A percentile compares a stretch with the other conserved stretches of the same genome.
Conservation (phyloP, 2,113 vertebrate genomes). For the Otis tarda region DNA sequence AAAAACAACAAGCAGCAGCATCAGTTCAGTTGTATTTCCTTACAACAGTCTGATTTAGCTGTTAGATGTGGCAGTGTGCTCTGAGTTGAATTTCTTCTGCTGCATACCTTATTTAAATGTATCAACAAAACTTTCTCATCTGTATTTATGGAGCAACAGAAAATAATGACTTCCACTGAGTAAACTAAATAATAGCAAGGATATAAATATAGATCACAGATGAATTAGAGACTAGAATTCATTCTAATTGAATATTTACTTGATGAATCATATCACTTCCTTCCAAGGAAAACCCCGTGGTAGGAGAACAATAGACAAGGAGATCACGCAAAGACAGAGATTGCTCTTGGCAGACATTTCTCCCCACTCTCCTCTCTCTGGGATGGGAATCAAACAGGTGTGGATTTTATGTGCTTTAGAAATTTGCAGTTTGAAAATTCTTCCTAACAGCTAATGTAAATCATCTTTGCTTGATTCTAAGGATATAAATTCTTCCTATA, state of each 20-base stretch:
- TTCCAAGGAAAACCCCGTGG: neutral
- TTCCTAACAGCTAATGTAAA: neutral
- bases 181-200: neutral
- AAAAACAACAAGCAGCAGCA: neutral
- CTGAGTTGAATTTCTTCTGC: neutral
- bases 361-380: neutral
- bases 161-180: neutral
- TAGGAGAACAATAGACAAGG: neutral
- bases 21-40: neutral
- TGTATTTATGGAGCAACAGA: slow-evolving; percentile 4
- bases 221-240: neutral
- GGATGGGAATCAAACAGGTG: neutral
- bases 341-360: neutral
- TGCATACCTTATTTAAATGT: slow-evolving; percentile 2
- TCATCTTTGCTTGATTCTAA: neutral
- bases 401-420: neutral
- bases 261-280: neutral
- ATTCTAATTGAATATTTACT: neutral
- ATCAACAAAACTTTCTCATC: neutral
- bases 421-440: neutral
- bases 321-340: neutral
- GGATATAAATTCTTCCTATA: neutral
- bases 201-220: neutral
- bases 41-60: neutral
- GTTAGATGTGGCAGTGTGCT: neutral